Evolutionary conservation across 2,797 vertebrate species (phyloP).

Genomic region (Rhabdophis nuchalis): DNA sequence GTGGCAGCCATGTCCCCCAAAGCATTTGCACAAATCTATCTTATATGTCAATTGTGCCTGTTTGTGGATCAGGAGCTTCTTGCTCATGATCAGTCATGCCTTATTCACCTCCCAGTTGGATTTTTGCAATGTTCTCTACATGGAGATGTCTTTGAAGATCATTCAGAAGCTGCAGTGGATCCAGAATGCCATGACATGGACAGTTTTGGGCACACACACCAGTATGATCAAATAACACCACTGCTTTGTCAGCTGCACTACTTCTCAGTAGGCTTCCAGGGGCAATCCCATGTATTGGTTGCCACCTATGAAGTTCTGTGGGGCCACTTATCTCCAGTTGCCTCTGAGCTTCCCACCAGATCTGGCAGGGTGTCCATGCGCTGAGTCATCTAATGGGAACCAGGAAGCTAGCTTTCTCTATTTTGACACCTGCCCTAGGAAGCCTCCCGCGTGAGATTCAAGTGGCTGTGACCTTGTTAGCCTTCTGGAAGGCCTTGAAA

Average conservation of each 20-base stretch:
- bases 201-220: not conserved
- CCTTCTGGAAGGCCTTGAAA: not conserved
- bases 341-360: not conserved
- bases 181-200: not conserved
- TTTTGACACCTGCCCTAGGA: not conserved
- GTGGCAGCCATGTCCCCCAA: not conserved
- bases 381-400: not conserved
- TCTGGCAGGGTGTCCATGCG: not conserved
- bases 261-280: not conserved
- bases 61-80: not conserved
- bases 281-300: not conserved
- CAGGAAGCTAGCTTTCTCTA: not conserved
- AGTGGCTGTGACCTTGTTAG: not conserved
- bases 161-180: not conserved
- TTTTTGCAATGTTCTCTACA: not conserved
- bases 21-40: not conserved
- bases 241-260: not conserved
- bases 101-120: not conserved
- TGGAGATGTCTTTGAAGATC: not conserved
- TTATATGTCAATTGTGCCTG: not conserved
- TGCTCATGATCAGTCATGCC: not conserved
- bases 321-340: not conserved
- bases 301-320: not conserved
- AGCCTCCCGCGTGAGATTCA: not conserved
- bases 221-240: not conserved